A percentile compares a stretch with the other conserved stretches of the same genome.
Conservation (phyloP, 2,113 vertebrate genomes). For the Charadrius vociferus region DNA sequence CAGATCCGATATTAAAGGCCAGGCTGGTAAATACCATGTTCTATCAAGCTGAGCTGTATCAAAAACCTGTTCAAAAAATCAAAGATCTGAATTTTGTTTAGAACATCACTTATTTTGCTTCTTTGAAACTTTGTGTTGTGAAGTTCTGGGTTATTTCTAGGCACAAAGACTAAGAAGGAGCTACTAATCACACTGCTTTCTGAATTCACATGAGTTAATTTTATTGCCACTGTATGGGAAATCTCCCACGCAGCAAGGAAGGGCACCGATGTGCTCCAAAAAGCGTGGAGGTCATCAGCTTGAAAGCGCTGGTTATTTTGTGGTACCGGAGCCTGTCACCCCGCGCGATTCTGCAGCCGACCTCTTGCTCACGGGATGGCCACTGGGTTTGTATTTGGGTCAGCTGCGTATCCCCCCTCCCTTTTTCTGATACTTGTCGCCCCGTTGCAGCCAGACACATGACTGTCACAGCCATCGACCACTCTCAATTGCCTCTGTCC, state of each 20-base stretch:
- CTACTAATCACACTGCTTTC: not conserved
- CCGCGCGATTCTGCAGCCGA: not conserved
- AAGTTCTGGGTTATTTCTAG: not conserved
- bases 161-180: not conserved
- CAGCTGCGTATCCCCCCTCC: not conserved
- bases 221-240: not conserved
- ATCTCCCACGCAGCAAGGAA: not conserved
- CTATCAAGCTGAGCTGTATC: slow-evolving; percentile 29
- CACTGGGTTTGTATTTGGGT: not conserved
- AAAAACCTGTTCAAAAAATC: slow-evolving; percentile 29
- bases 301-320: fast-evolving
- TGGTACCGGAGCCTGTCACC: not conserved
- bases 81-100: not conserved
- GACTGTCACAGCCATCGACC: not conserved
- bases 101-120: not conserved
- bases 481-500: fast-evolving
- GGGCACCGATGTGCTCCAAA: fast-evolving
- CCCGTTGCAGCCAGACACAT: not conserved
- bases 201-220: not conserved
- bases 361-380: not conserved
- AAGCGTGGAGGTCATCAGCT: not conserved
- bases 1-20: slow-evolving; percentile 53
- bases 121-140: not conserved
- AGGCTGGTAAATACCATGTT: slow-evolving; percentile 46
- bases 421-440: not conserved